A percentile compares a stretch with the other conserved stretches of the same genome.
Conservation (phyloP, 2,113 vertebrate species). For the Petroica traversi region DNA sequence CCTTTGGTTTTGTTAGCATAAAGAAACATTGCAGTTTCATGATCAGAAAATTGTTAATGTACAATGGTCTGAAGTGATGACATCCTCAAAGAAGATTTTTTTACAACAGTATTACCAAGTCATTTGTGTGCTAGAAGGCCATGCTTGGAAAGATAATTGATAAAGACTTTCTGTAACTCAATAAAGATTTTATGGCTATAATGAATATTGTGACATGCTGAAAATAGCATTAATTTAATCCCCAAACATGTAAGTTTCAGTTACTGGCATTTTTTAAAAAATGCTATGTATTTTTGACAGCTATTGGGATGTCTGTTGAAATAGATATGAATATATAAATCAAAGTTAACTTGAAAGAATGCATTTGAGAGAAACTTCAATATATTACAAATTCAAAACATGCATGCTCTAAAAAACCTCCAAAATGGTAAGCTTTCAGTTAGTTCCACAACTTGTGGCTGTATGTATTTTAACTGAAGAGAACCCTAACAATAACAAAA, state of each 20-base stretch:
- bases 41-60: background rate
- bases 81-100: background rate
- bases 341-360: background rate
- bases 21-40: background rate
- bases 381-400: background rate
- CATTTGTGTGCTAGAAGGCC: background rate
- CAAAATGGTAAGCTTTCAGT: background rate
- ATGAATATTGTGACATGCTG: background rate
- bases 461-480: background rate
- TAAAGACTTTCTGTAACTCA: background rate
- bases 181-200: background rate
- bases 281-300: background rate
- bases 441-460: background rate
- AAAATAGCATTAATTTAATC: background rate
- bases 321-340: background rate
- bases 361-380: background rate
- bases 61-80: background rate
- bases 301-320: background rate
- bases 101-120: background rate
- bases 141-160: background rate
- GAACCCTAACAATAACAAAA: background rate
- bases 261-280: background rate
- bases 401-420: background rate
- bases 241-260: background rate
- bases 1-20: constrained; percentile 34